phyloP scores from a whole-genome alignment of 2,113 vertebrate genomes.

The Lanius ludovicianus region DNA sequence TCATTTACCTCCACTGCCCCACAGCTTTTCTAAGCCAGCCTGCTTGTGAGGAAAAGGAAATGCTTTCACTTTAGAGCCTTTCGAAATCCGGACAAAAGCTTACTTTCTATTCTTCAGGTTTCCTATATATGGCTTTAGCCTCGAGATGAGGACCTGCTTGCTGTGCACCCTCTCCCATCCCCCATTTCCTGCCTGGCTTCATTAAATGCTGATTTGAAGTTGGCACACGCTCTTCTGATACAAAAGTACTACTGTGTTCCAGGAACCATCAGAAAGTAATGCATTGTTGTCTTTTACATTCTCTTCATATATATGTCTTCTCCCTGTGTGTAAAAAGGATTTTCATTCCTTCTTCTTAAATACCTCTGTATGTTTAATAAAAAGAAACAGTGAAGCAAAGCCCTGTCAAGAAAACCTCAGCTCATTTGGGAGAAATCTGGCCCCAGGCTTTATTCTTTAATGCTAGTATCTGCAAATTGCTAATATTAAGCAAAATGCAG shows the following conservation, averaged over 20 bases:
- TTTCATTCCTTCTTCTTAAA: conserved; percentile 31
- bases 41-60: conserved; percentile 35
- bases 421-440: not conserved
- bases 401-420: not conserved
- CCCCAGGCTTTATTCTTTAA: not conserved
- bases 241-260: conserved; percentile 81
- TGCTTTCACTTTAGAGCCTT: conserved; percentile 42
- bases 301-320: conserved; percentile 44
- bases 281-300: conserved; percentile 77
- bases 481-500: not conserved
- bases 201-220: conserved; percentile 80
- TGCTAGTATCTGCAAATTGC: not conserved
- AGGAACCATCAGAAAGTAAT: conserved; percentile 65
- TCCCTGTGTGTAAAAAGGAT: conserved; percentile 35
- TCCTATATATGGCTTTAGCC: conserved; percentile 66
- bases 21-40: not conserved
- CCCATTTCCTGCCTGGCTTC: conserved; percentile 85
- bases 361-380: conserved; percentile 15
- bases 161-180: conserved; percentile 67
- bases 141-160: conserved; percentile 80
- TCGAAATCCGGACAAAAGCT: conserved; percentile 67
- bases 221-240: conserved; percentile 70
- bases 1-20: not conserved
- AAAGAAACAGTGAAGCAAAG: conserved; percentile 20
- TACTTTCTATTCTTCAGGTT: conserved; percentile 79